Conservation (phyloP, 2,113 vertebrate genomes). For the Eublepharis macularius region DNA sequence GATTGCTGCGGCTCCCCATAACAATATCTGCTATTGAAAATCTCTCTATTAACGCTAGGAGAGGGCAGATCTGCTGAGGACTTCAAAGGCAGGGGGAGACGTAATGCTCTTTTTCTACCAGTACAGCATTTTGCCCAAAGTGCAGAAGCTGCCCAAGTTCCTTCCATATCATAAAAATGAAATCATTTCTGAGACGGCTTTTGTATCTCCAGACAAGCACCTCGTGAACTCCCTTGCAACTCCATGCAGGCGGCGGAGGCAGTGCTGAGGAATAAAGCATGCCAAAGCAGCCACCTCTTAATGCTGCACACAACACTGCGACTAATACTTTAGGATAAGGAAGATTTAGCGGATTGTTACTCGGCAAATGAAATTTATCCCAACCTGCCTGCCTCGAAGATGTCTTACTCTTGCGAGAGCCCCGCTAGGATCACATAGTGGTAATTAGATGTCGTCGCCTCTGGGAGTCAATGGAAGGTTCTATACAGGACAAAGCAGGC, state of each 20-base stretch:
- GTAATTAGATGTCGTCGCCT: neutral
- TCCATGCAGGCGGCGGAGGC: neutral
- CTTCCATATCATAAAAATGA: conserved; percentile 1
- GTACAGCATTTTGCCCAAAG: neutral
- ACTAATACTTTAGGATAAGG: neutral
- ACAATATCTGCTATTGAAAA: neutral
- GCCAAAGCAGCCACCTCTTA: neutral
- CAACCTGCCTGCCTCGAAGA: neutral
- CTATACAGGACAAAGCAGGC: neutral
- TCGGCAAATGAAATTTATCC: conserved; percentile 4
- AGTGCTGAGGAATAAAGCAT: neutral
- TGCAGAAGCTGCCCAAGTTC: neutral
- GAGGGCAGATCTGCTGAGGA: neutral
- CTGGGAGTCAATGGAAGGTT: neutral
- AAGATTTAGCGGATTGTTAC: conserved; percentile 6
- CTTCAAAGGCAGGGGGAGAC: neutral
- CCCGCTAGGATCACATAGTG: neutral
- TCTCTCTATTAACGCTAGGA: neutral
- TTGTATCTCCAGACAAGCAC: neutral
- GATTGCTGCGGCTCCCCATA: neutral
- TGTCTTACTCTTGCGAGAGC: neutral
- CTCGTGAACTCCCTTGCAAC: neutral
- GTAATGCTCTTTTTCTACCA: neutral
- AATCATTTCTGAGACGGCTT: neutral
- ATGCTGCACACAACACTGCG: neutral